Evolutionary conservation across 2,113 vertebrate species (phyloP), one percentile per base, ranked within the genome.

Genomic region (Leucopsar rothschildi): DNA sequence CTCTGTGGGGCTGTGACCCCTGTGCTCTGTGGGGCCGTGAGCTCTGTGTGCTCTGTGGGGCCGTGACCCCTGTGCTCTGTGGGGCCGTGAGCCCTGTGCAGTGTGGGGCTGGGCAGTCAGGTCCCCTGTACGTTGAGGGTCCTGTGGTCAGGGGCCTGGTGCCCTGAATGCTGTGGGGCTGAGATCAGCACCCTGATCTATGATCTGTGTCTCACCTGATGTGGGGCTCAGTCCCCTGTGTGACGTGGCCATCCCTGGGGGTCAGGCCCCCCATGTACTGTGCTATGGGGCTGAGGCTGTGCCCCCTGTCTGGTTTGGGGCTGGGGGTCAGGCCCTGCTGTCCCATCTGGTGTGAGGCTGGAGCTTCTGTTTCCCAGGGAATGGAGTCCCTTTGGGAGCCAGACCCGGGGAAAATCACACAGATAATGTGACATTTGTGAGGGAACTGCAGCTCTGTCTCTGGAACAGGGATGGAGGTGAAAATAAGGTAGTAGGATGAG

Each of bases 341-440:
- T 5, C 10, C 28, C 7, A 5, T 5, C 2, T 28, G 31, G 0
- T 9, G 23, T 65, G 68, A 45, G 53, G 6, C 6, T 8, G 33
- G 35, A 44, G 50, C 23, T 35, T 5, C 29, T 44, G 29, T 61
- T 69, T 47, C 42, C 47, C 2, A 0, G 20, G 31, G 50, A 11
- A 7, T 1, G 10, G 60, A 29, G 24, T 6, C 42, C 29, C 60
- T 44, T 1, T 18, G 60, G 56, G 52, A 70, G 37, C 31, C 1
- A 57, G n/a, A 14, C 28, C 12, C 2, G 9, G 13, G 35, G 33
- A 25, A 13, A 15, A 12, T 40, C 77, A 16, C 0, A 0, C 2
- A 3, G 55, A 12, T 27, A 9, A 49, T 12, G 64, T 66, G 83
- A 28, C 12, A 10, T 40, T 84, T 27, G 42, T 0, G 1, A 45